Conservation (phyloP, 2,797 vertebrate genomes). For the Crenuchus spilurus region DNA sequence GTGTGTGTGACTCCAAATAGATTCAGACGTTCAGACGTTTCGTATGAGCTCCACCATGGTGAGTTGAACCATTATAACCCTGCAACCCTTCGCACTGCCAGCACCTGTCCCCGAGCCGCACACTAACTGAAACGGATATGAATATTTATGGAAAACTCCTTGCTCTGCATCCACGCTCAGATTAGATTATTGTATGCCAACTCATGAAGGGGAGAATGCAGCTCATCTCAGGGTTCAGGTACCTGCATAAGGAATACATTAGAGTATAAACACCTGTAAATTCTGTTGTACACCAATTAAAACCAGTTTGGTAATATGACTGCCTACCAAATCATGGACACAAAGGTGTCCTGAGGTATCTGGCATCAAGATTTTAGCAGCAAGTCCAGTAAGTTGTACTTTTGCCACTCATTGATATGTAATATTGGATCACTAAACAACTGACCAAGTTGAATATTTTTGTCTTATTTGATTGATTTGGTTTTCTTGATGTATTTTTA, state of each 20-base stretch:
- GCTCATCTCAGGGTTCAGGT: background rate
- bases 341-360: too few species aligned
- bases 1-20: slow-evolving; percentile 10
- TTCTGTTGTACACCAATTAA: too few species aligned
- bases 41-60: background rate
- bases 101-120: background rate
- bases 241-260: background rate
- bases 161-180: background rate
- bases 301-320: too few species aligned
- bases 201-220: background rate
- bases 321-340: too few species aligned
- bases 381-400: too few species aligned
- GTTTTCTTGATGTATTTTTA: too few species aligned
- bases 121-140: slow-evolving; percentile 7
- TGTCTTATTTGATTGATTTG: too few species aligned
- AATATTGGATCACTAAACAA: too few species aligned
- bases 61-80: background rate
- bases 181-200: slow-evolving; percentile 22
- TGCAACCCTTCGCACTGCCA: background rate
- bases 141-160: slow-evolving; percentile 33
- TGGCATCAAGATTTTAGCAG: too few species aligned
- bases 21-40: background rate
- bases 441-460: too few species aligned
- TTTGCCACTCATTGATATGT: too few species aligned
- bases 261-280: background rate